Base-by-base conservation (phyloP, 1,140 invertebrate genomes). In the Dryas iulia region DNA sequence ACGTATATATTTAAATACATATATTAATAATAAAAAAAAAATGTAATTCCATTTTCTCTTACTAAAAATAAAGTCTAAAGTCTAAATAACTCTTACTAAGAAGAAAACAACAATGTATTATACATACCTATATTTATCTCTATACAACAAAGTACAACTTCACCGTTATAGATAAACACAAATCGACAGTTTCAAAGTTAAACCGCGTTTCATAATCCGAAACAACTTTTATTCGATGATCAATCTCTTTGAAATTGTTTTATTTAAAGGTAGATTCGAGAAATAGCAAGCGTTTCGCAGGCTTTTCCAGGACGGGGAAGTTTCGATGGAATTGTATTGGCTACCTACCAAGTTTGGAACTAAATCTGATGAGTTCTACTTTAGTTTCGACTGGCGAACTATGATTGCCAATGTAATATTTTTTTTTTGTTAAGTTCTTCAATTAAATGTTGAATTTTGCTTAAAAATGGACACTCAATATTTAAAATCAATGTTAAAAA, bases 271-370 rank as follows among this genome's bases (percentile, higher is more conserved):
- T 69, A 69, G 30, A 54, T 67, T 74, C 56, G 47, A 53, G 39
- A 66, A 67, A 65, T 59, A 70, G 62, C 62, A 58, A 72, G 69
- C 26, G 58, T 58, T 75, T 65, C 66, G 24, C 59, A 63, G 71
- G 71, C 62, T 69, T 71, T 74, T 69, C 56, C 66, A 58, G 72
- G 23, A 73, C 69, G 73, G 39, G 61, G 69, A 78, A 78, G 72
- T 78, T 78, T 71, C 59, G 68, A 76, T 76, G 74, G 75, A 66
- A 78, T 75, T 78, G 76, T 78, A 76, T 76, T 78, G 77, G 77
- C 77, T 66, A 60, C 56, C 65, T 59, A 73, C 77, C 77, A 78
- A 76, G 67, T 78, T 72, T 35, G 14, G 57, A 69, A 77, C 74
- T 73, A 74, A 71, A 77, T 77, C 72, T 73, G 66, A 74, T 62